phyloP scores from a whole-genome alignment of 2,888 invertebrate genomes.

The Tipula lateralis region DNA sequence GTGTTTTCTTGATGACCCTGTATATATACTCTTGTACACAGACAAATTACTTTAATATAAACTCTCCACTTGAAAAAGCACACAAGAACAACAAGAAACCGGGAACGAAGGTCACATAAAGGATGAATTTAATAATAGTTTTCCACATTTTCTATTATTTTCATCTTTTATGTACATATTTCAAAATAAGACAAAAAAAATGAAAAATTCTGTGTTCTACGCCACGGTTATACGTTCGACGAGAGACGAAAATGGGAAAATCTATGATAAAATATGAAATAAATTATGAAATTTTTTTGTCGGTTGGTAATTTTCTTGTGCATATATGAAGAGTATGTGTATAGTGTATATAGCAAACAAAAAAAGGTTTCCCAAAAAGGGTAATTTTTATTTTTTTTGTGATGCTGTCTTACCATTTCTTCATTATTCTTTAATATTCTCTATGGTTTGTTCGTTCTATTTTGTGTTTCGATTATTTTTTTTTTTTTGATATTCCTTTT shows the following conservation, averaged over 20 bases:
- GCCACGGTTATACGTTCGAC: not conserved
- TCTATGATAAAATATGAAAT: not conserved
- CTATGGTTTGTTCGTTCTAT: not conserved
- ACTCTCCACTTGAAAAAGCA: no score
- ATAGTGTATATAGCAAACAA: not conserved
- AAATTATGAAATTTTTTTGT: not conserved
- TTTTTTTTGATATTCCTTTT: not conserved
- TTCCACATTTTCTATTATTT: conserved; percentile 1
- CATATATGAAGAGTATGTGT: not conserved
- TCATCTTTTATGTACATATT: not conserved
- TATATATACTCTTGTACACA: no score
- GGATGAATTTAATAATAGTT: conserved; percentile 24
- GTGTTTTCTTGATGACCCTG: no score
- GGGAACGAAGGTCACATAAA: not conserved
- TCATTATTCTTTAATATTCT: not conserved
- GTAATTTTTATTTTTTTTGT: not conserved
- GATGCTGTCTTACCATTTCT: not conserved
- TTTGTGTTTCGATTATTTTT: not conserved
- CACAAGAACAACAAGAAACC: not conserved
- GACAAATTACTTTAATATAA: not conserved
- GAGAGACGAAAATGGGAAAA: not conserved
- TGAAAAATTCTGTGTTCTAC: not conserved
- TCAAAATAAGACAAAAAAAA: not conserved
- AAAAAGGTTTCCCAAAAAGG: not conserved
- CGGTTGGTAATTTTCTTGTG: not conserved